phyloP scores from a whole-genome alignment of 2,888 invertebrate genomes.

The Campoplex capitator region DNA sequence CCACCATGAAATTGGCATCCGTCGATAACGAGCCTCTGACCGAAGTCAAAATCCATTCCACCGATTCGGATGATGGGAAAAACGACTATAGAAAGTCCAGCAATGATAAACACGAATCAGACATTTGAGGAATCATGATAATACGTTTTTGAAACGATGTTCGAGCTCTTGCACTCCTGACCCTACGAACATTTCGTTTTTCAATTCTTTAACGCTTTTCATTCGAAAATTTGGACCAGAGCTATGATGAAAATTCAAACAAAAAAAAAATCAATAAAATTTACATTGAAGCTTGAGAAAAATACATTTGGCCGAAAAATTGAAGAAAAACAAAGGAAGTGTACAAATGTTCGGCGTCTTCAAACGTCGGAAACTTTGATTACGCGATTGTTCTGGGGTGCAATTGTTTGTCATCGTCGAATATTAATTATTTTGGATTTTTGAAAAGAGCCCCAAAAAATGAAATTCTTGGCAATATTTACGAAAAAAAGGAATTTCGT shows the following conservation, averaged over 20 bases:
- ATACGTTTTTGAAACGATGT: background rate
- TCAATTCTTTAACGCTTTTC: background rate
- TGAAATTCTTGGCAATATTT: background rate
- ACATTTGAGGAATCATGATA: slow-evolving; percentile 44
- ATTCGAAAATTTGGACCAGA: background rate
- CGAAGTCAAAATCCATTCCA: slow-evolving; percentile 58
- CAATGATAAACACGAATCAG: slow-evolving; percentile 52
- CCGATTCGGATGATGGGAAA: slow-evolving; percentile 9
- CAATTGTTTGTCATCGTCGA: too few species aligned
- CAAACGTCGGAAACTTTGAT: too few species aligned
- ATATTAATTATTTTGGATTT: background rate
- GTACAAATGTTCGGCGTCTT: too few species aligned
- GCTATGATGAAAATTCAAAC: background rate
- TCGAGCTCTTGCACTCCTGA: too few species aligned
- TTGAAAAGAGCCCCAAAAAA: background rate
- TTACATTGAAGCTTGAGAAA: too few species aligned
- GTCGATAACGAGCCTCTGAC: slow-evolving; percentile 54
- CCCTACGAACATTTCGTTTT: background rate
- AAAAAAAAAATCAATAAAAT: background rate
- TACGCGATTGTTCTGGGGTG: too few species aligned
- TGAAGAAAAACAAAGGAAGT: too few species aligned
- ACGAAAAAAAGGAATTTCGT: background rate
- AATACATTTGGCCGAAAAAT: too few species aligned
- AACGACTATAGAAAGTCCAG: slow-evolving; percentile 49
- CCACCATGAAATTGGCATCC: slow-evolving; percentile 64